phyloP scores from a whole-genome alignment of 2,888 invertebrate species.

The Brachycybe producta region DNA sequence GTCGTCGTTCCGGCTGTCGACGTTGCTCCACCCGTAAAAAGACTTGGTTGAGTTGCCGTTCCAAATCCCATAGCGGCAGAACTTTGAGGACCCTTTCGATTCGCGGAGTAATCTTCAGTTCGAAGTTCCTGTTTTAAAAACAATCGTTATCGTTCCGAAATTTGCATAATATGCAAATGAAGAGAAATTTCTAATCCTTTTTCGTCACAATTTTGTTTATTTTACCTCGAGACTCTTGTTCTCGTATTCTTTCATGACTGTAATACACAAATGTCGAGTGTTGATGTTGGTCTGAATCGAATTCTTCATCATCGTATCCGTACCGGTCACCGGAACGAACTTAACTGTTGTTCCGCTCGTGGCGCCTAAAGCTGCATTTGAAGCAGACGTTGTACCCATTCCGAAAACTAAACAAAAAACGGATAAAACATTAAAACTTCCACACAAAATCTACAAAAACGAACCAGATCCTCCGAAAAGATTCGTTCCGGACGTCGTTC shows the following conservation, averaged over 20 bases:
- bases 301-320: conserved; percentile 81
- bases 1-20: conserved; percentile 21
- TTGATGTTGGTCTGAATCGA: conserved; percentile 71
- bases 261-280: conserved; percentile 91
- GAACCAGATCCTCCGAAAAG: conserved; percentile 32
- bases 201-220: neutral
- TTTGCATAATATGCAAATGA: conserved; percentile 8
- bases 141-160: too few species aligned
- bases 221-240: conserved; percentile 67
- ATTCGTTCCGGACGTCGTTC: conserved; percentile 35
- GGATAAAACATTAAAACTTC: conserved; percentile 9
- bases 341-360: conserved; percentile 64
- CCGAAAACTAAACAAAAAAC: conserved; percentile 22
- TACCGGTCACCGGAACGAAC: conserved; percentile 70
- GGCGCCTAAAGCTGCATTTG: conserved; percentile 33
- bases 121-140: conserved; percentile 53
- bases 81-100: conserved; percentile 60
- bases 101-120: conserved; percentile 80
- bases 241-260: conserved; percentile 98
- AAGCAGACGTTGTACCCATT: conserved; percentile 23
- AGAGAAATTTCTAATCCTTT: neutral
- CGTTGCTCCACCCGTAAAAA: conserved; percentile 21
- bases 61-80: conserved; percentile 24
- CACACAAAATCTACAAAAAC: neutral
- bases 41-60: conserved; percentile 16